A percentile compares a stretch with the other conserved stretches of the same genome.
phyloP scores from a whole-genome alignment of 1,140 invertebrate genomes.

The Aporrectodea caliginosa region DNA sequence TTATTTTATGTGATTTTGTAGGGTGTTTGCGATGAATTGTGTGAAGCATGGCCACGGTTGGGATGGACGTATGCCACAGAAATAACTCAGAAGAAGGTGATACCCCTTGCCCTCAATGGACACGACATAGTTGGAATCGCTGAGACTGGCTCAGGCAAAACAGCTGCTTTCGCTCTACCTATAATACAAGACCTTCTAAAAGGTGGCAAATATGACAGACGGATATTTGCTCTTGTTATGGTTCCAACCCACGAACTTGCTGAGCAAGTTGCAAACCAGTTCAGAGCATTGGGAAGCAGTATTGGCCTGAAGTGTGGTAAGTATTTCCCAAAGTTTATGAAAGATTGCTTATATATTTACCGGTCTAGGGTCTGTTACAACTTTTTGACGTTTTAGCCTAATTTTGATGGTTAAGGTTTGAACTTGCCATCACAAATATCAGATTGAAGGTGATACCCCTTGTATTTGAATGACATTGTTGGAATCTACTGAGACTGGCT shows the following conservation, averaged over 20 bases:
- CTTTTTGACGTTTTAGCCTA: background rate
- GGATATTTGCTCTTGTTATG: slow-evolving; percentile 88
- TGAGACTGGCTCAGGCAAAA: slow-evolving; percentile 97
- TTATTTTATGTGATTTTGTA: too few species aligned
- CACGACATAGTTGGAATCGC: slow-evolving; percentile 89
- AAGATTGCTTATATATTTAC: background rate
- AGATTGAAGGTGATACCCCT: slow-evolving; percentile 77
- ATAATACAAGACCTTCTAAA: slow-evolving; percentile 86
- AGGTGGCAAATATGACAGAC: slow-evolving; percentile 67
- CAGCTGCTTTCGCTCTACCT: slow-evolving; percentile 92
- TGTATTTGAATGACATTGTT: slow-evolving; percentile 83
- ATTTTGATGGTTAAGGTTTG: background rate
- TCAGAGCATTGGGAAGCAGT: slow-evolving; percentile 66
- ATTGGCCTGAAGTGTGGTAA: slow-evolving; percentile 92
- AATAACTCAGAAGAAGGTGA: slow-evolving; percentile 90
- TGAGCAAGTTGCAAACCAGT: slow-evolving; percentile 93
- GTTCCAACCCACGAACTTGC: slow-evolving; percentile 97
- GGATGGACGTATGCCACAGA: slow-evolving; percentile 92
- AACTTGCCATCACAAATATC: background rate
- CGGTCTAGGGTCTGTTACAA: background rate
- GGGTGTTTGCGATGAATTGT: slow-evolving; percentile 84
- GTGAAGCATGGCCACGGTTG: slow-evolving; percentile 82
- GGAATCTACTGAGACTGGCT: slow-evolving; percentile 94
- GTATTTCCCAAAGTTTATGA: slow-evolving; percentile 22
- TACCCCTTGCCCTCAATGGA: slow-evolving; percentile 84